phyloP scores from a whole-genome alignment of 2,797 vertebrate genomes.

The Poeciliopsis turneri region DNA sequence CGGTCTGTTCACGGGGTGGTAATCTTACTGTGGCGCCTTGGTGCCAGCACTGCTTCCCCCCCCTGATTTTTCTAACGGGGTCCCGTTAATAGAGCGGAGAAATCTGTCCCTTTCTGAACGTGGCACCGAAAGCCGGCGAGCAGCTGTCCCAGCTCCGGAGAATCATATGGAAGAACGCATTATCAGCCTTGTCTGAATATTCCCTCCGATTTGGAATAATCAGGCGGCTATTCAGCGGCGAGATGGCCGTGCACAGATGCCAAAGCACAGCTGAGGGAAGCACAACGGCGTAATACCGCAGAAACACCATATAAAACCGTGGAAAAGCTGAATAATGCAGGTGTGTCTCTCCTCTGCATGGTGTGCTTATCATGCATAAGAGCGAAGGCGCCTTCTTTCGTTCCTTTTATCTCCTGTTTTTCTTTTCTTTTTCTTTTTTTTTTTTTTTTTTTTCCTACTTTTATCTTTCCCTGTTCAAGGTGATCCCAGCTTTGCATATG shows the following conservation, averaged over 20 bases:
- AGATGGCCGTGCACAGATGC: slow-evolving; percentile 80
- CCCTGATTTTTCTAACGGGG: slow-evolving; percentile 62
- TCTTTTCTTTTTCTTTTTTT: slow-evolving; percentile 6
- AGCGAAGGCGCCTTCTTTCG: slow-evolving; percentile 55
- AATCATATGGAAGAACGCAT: slow-evolving; percentile 81
- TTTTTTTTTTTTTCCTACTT: slow-evolving; percentile 15
- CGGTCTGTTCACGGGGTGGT: not conserved
- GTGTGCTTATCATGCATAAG: slow-evolving; percentile 66
- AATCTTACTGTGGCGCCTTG: not conserved
- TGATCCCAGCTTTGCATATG: slow-evolving; percentile 78
- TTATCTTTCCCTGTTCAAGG: slow-evolving; percentile 69
- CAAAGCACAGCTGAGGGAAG: slow-evolving; percentile 78
- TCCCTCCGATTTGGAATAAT: slow-evolving; percentile 82
- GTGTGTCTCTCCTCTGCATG: slow-evolving; percentile 64
- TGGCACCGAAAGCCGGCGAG: slow-evolving; percentile 72
- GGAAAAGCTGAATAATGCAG: slow-evolving; percentile 73
- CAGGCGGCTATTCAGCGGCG: slow-evolving; percentile 79
- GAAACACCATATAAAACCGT: slow-evolving; percentile 58
- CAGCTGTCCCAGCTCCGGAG: slow-evolving; percentile 80
- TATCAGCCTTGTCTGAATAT: slow-evolving; percentile 82
- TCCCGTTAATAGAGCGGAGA: slow-evolving; percentile 77
- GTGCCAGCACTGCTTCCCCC: slow-evolving; percentile 43
- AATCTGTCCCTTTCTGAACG: slow-evolving; percentile 76
- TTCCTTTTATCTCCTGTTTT: slow-evolving; percentile 55
- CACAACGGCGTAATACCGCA: slow-evolving; percentile 55